Evolutionary conservation across 2,113 vertebrate species (phyloP), one percentile per base, ranked within the genome.

Genomic region (Lepisosteus oculatus): DNA sequence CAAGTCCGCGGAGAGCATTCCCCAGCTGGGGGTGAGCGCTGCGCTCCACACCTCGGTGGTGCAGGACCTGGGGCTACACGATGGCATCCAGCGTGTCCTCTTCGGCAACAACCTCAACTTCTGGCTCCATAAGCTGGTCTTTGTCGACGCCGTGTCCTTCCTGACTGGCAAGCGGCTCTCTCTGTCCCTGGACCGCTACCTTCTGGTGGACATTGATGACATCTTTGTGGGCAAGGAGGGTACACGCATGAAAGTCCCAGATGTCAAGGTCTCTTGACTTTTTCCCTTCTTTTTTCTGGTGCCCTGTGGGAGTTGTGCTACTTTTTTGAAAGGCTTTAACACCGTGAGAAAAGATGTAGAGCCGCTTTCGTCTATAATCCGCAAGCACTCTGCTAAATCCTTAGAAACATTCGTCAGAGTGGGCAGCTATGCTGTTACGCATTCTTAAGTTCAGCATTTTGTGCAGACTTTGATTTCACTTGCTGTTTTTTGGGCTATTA

Each of bases 211-310:
- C 75, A 96, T 99, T 0, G 97, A 98, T 0, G 97, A 99, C 85
- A 99, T 99, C 85, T 99, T 99, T 43, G 97, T 99, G 69, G 97
- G 97, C 80, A 99, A 98, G 77, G 97, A 99, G 79, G 96, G 97
- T 76, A 99, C 97, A 0, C 93, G 97, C 81, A 99, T 99, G 96
- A 97, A 98, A 78, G 94, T 96, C 83, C 92, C 94, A 61, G 97
- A 99, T 2, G 97, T 99, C 42, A 96, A 98, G 96, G 97, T 98
- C 82, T 8, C 70, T 43, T n/a, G 13, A 6, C 13, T 15, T 70
- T 78, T 82, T 77, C 29, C 74, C 5, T 29, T 51, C 9, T 51
- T 51, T 51, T 51, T 51, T 51, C 47, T 9, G 5, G 5, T 51
- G 5, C 47, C 47, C 47, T 29, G 29, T 29, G 29, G 29, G 29